These are phyloP conservation scores for Drosophila nigrodunni DNA, from an alignment of 1,140 invertebrate genomes.

Conservation along the genomic window DNA sequence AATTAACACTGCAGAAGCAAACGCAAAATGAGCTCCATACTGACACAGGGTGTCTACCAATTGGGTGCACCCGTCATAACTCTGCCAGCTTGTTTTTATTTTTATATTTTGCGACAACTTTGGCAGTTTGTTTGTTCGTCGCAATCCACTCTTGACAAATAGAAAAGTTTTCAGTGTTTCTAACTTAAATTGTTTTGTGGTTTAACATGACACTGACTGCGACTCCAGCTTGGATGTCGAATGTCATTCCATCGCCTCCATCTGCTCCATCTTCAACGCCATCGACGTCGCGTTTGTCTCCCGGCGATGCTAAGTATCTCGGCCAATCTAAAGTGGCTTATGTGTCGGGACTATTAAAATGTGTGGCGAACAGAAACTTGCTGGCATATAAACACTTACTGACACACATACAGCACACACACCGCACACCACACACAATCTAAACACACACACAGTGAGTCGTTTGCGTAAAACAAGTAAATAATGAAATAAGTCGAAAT, in stretches of 20 bases:
- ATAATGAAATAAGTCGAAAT: conserved; percentile 70
- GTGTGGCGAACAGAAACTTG: conserved; percentile 46
- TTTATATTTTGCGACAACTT: conserved; percentile 42
- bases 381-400: conserved; percentile 4
- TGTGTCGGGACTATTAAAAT: conserved; percentile 68
- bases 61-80: too few relatives aligned
- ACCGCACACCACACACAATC: conserved; percentile 4
- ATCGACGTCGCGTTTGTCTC: background rate
- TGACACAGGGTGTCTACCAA: too few relatives aligned
- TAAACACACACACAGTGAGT: conserved; percentile 20
- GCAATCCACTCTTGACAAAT: conserved; percentile 53
- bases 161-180: conserved; percentile 72
- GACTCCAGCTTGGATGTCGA: conserved; percentile 6
- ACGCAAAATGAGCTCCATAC: too few relatives aligned
- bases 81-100: background rate
- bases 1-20: too few relatives aligned
- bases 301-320: conserved; percentile 28
- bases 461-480: conserved; percentile 40
- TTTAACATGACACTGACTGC: conserved; percentile 62
- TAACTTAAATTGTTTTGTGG: conserved; percentile 79
- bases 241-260: background rate
- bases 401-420: background rate
- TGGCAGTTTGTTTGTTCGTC: conserved; percentile 29
- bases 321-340: conserved; percentile 63
- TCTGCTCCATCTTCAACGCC: background rate